Evolutionary conservation across 2,888 invertebrate species (phyloP).

Genomic region (Plagodis pulveraria): DNA sequence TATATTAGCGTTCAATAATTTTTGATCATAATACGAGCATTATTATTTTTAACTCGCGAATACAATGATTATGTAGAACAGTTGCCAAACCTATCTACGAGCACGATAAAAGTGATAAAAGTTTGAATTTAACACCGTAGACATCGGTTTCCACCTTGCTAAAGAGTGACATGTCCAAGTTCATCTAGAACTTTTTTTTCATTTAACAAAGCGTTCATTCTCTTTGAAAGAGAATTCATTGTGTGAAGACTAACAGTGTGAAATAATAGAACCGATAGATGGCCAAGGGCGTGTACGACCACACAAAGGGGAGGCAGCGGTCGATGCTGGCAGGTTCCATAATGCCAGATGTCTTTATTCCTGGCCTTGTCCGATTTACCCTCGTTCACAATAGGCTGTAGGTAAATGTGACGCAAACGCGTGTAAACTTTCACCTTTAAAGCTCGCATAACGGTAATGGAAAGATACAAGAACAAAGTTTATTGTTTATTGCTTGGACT

Average conservation of each 20-base stretch:
- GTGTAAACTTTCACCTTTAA: slow-evolving; percentile 60
- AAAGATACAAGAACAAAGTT: not conserved
- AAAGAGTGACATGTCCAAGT: too few species aligned
- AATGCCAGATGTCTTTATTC: slow-evolving; percentile 44
- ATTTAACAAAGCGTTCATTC: not conserved
- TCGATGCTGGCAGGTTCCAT: slow-evolving; percentile 61
- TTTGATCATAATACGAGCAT: too few species aligned
- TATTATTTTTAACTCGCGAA: too few species aligned
- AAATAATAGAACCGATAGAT: slow-evolving; percentile 14
- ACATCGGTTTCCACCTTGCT: too few species aligned
- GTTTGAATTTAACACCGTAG: too few species aligned
- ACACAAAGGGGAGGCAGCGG: slow-evolving; percentile 34
- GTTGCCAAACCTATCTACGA: too few species aligned
- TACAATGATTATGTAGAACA: too few species aligned
- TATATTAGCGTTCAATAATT: too few species aligned
- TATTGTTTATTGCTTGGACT: not conserved
- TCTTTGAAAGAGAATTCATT: slow-evolving; percentile 5
- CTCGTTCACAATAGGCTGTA: slow-evolving; percentile 39
- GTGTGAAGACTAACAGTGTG: slow-evolving; percentile 10
- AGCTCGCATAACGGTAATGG: not conserved
- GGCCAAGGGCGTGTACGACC: slow-evolving; percentile 5
- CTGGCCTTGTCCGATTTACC: slow-evolving; percentile 66
- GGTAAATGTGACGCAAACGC: slow-evolving; percentile 35
- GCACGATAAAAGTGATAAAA: too few species aligned
- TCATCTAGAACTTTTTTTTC: not conserved